These are phyloP conservation scores for Girardinus metallicus DNA, from an alignment of 2,797 vertebrate genomes.

Conservation along the genomic window DNA sequence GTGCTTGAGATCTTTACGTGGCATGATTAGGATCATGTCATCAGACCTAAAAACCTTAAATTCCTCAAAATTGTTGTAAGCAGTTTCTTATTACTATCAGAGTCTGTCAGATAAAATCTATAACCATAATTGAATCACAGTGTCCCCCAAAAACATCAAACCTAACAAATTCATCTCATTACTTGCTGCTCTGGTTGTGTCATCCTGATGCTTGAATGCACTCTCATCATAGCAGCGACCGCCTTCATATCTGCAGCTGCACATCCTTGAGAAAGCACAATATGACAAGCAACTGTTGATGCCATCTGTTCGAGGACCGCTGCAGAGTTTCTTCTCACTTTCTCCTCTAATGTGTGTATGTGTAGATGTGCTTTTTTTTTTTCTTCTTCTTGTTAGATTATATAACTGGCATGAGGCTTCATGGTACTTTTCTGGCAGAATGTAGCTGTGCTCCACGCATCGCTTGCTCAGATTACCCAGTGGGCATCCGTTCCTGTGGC, in stretches of 20 bases:
- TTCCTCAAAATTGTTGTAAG: slow-evolving; percentile 23
- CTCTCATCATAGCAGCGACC: slow-evolving; percentile 21
- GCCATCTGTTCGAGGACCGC: slow-evolving; percentile 60
- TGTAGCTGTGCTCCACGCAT: slow-evolving; percentile 63
- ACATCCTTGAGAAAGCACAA: slow-evolving; percentile 61
- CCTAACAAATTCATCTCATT: slow-evolving; percentile 11
- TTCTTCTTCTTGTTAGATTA: slow-evolving; percentile 51
- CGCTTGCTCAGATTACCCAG: slow-evolving; percentile 75
- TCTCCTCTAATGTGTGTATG: neutral
- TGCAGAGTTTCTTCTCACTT: slow-evolving; percentile 53
- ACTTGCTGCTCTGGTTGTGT: slow-evolving; percentile 16
- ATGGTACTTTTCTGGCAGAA: slow-evolving; percentile 64
- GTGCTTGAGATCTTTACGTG: slow-evolving; percentile 1
- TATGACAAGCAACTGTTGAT: slow-evolving; percentile 69
- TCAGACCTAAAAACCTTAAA: slow-evolving; percentile 20
- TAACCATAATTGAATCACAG: neutral
- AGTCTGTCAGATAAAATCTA: slow-evolving; percentile 1
- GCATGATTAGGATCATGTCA: slow-evolving; percentile 26
- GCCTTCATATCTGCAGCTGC: slow-evolving; percentile 55
- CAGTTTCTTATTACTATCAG: slow-evolving; percentile 20
- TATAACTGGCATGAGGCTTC: slow-evolving; percentile 61
- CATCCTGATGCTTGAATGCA: slow-evolving; percentile 17
- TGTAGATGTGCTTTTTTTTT: neutral
- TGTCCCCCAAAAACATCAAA: neutral
- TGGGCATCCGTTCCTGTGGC: slow-evolving; percentile 68